A percentile compares a stretch with the other conserved stretches of the same genome.
Evolutionary conservation across 1,140 invertebrate species (phyloP).

Genomic region (Coptotermes formosanus): DNA sequence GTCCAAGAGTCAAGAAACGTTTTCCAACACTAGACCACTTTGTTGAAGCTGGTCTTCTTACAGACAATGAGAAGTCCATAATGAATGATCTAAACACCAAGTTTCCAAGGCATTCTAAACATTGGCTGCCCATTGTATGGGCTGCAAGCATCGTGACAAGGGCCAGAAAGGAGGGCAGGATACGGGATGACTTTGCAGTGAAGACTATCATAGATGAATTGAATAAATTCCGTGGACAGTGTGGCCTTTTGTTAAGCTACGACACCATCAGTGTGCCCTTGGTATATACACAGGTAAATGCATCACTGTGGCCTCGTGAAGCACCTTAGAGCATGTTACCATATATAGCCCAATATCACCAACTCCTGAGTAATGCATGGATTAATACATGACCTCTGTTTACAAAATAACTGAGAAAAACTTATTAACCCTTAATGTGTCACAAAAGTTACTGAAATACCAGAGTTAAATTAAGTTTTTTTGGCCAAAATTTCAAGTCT

Average conservation of each 20-base stretch:
- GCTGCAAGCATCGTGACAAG: slow-evolving; percentile 83
- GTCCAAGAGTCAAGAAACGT: slow-evolving; percentile 85
- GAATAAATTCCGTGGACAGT: slow-evolving; percentile 82
- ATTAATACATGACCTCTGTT: too few species aligned
- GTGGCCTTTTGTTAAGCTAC: slow-evolving; percentile 77
- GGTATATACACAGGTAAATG: slow-evolving; percentile 83
- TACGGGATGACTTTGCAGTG: slow-evolving; percentile 89
- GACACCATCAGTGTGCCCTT: slow-evolving; percentile 90
- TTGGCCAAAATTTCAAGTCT: too few species aligned
- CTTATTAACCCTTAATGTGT: too few species aligned
- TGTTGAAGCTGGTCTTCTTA: slow-evolving; percentile 83
- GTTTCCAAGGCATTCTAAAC: slow-evolving; percentile 84
- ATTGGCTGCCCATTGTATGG: slow-evolving; percentile 95
- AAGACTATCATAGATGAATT: slow-evolving; percentile 88
- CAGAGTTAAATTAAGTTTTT: too few species aligned
- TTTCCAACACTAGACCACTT: slow-evolving; percentile 88
- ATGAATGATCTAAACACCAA: slow-evolving; percentile 77
- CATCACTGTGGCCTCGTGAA: too few species aligned
- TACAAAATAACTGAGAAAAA: too few species aligned
- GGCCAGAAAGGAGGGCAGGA: slow-evolving; percentile 69
- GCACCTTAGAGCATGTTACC: too few species aligned
- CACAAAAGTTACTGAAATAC: too few species aligned
- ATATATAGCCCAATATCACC: too few species aligned
- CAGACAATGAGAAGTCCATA: slow-evolving; percentile 80
- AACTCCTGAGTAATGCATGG: too few species aligned